Base-by-base conservation (phyloP, 2,888 invertebrate genomes). In the Belgica antarctica region DNA sequence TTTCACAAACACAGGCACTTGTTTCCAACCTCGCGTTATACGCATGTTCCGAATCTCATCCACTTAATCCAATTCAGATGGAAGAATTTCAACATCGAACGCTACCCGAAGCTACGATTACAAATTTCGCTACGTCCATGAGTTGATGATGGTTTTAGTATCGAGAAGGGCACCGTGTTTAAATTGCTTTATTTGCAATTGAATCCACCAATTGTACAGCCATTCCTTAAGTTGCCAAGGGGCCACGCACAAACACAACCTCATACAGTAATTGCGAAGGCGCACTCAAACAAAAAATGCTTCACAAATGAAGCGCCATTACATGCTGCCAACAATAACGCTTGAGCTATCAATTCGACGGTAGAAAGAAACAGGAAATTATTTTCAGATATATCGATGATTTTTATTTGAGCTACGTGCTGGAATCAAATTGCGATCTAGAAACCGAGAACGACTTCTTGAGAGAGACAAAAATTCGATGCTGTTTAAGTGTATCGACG, bases 331-430 rank as follows among this genome's bases (percentile, higher is more conserved):
- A 19, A n/a, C 22, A 17, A 52, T 52, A 52, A 8, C n/a, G 19
- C 19, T 59, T 8, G 19, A 4, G 25, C 59, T 5, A 25, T 15
- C 25, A 59, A 10, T 59, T 52, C 8, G 22, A 52, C 25, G 24
- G 8, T 27, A 34, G 3, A 17, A 47, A 5, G 10, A 65, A 12
- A n/a, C 28, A 17, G 15, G 68, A 68, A 68, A 68, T 68, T 57
- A 68, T 68, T 68, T 47, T 63, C 47, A 66, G 52, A 66, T 63
- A 8, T 63, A n/a, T 28, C 10, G 24, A 24, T 52, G 47, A 47
- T 52, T 66, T 68, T 68, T 68, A 68, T 68, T 68, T 5, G 15
- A 8, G n/a, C 12, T 68, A 57, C 57, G 68, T 68, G 68, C 52
- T 8, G 25, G 25, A 65, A 46, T 52, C 41, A 31, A 31, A 10